phyloP scores from a whole-genome alignment of 2,113 vertebrate genomes.

The Tetraodon nigroviridis region DNA sequence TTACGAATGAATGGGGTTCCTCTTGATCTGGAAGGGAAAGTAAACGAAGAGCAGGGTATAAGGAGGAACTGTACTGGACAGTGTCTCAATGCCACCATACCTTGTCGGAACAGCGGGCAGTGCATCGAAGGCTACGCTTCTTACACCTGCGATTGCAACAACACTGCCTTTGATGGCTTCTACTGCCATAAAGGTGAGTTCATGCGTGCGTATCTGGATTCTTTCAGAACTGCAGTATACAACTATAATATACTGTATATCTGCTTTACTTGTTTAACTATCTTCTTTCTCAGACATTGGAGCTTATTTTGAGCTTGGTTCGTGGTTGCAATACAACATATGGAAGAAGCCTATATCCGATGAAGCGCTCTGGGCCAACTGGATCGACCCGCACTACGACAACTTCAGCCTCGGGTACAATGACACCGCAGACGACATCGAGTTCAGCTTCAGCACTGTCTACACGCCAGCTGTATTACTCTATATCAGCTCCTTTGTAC shows the following conservation, averaged over 20 bases:
- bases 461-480: constrained; percentile 85
- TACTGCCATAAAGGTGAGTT: constrained; percentile 90
- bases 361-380: constrained; percentile 84
- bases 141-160: constrained; percentile 91
- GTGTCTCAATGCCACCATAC: constrained; percentile 84
- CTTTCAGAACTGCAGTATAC: not conserved
- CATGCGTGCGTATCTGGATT: not conserved
- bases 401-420: constrained; percentile 88
- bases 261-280: not conserved
- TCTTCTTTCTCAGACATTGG: constrained; percentile 80
- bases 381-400: constrained; percentile 81
- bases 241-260: not conserved
- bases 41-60: constrained; percentile 85
- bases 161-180: constrained; percentile 89
- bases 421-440: constrained; percentile 90
- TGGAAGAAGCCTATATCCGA: constrained; percentile 81
- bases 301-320: constrained; percentile 87
- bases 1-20: constrained; percentile 90
- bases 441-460: constrained; percentile 93
- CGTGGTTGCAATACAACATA: constrained; percentile 90
- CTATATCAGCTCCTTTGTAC: constrained; percentile 91
- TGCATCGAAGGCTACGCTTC: constrained; percentile 92
- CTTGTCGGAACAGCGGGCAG: constrained; percentile 88
- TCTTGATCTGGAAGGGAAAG: constrained; percentile 89
- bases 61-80: constrained; percentile 89